Percentiles rank a stretch among this genome's conserved stretches.
Conservation (phyloP, 2,888 invertebrate genomes). For the Sphinx pinastri region DNA sequence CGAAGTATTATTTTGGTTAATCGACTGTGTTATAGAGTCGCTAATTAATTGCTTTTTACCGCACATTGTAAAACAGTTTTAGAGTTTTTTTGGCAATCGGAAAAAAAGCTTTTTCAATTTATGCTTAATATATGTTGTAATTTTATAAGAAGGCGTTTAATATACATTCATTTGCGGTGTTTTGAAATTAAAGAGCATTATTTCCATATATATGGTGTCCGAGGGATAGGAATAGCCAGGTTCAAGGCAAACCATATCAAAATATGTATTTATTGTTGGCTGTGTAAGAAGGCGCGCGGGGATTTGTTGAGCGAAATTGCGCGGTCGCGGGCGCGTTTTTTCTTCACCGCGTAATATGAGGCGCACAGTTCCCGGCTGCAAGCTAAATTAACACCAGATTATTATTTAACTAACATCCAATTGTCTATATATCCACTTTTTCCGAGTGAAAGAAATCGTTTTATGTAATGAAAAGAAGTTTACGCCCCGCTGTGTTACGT, state of each 20-base stretch:
- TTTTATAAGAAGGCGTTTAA: no score
- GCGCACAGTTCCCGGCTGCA: constrained; percentile 37
- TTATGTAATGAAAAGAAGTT: background rate
- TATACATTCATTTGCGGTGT: no score
- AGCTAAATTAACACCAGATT: background rate
- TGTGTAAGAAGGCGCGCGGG: constrained; percentile 37
- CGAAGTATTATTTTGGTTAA: constrained; percentile 26
- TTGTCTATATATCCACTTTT: background rate
- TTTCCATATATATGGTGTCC: no score
- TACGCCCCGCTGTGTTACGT: background rate
- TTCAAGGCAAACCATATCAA: no score
- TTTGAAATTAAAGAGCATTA: no score
- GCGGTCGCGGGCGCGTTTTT: constrained; percentile 69
- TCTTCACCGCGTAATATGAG: constrained; percentile 69
- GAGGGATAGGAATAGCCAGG: background rate
- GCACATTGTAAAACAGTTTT: background rate
- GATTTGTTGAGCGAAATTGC: constrained; percentile 63
- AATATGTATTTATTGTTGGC: constrained; percentile 10
- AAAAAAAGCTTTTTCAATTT: no score
- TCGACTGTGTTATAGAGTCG: constrained; percentile 23
- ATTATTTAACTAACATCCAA: background rate
- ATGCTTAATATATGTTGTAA: no score
- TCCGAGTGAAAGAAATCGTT: background rate
- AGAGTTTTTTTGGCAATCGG: background rate
- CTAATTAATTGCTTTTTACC: constrained; percentile 1